phyloP scores from a whole-genome alignment of 2,888 invertebrate genomes.

The Watsonalla cultraria region DNA sequence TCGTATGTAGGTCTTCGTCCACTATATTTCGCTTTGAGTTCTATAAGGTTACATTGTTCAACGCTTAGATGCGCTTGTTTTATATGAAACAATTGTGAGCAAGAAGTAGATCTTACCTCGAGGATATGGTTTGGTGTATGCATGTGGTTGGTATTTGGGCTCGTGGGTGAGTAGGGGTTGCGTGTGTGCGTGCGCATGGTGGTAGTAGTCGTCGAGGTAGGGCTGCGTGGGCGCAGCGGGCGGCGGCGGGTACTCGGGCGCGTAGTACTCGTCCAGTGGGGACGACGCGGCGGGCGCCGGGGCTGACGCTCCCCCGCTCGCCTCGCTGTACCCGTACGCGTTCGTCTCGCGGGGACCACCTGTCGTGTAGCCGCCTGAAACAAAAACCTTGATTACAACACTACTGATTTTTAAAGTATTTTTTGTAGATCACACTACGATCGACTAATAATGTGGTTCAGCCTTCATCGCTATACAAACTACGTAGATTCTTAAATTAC shows the following conservation, averaged over 20 bases:
- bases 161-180: conserved; percentile 78
- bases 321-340: conserved; percentile 70
- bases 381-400: not conserved
- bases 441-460: not conserved
- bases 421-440: not conserved
- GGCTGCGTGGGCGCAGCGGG: conserved; percentile 77
- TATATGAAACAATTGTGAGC: not conserved
- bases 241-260: conserved; percentile 68
- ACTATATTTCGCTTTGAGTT: no score
- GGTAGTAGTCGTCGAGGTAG: conserved; percentile 85
- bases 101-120: conserved; percentile 76
- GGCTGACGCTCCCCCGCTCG: conserved; percentile 44
- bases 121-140: conserved; percentile 84
- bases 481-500: no score
- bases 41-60: no score
- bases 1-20: no score
- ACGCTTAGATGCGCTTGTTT: no score
- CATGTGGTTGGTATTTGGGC: conserved; percentile 85
- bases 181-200: conserved; percentile 85
- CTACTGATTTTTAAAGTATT: no score
- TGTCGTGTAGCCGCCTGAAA: conserved; percentile 77
- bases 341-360: conserved; percentile 74
- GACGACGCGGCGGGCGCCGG: conserved; percentile 64
- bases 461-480: no score
- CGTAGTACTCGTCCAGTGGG: conserved; percentile 76